Conservation (phyloP, 2,888 invertebrate genomes). For the Melanophora roralis region DNA sequence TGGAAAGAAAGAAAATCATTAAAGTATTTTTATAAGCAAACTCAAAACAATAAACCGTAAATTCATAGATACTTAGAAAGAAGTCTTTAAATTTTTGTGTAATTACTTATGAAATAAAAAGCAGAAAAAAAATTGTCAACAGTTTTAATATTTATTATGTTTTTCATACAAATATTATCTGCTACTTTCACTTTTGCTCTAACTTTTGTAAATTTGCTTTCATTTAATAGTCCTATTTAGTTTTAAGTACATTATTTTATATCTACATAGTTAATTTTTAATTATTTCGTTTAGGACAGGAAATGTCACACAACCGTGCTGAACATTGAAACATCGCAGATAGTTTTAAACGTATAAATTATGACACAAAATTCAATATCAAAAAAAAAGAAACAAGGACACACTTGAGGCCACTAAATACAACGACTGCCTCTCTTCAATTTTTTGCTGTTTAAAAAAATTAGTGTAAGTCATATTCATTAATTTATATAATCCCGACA, state of each 20-base stretch:
- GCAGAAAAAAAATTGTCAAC: background rate
- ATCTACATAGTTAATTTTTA: slow-evolving; percentile 43
- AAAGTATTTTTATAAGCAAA: no score
- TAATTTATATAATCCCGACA: slow-evolving; percentile 35
- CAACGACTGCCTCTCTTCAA: background rate
- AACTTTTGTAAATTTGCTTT: background rate
- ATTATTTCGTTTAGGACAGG: slow-evolving; percentile 1
- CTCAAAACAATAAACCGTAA: no score
- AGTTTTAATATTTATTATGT: background rate
- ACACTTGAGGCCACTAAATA: background rate
- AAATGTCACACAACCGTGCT: background rate
- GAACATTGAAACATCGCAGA: background rate
- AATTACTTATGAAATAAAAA: background rate
- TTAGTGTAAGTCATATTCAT: background rate
- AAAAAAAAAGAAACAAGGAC: background rate
- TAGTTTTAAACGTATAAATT: slow-evolving; percentile 33
- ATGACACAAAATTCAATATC: slow-evolving; percentile 18
- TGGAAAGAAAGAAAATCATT: background rate
- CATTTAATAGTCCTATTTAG: background rate
- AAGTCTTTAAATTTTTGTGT: background rate
- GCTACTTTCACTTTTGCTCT: background rate
- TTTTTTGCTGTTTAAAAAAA: background rate
- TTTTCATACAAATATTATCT: background rate
- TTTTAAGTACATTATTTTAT: slow-evolving; percentile 8
- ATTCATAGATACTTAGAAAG: no score